These are phyloP conservation scores for Copsychus sechellarum DNA, from an alignment of 2,113 vertebrate species.

Conservation along the genomic window DNA sequence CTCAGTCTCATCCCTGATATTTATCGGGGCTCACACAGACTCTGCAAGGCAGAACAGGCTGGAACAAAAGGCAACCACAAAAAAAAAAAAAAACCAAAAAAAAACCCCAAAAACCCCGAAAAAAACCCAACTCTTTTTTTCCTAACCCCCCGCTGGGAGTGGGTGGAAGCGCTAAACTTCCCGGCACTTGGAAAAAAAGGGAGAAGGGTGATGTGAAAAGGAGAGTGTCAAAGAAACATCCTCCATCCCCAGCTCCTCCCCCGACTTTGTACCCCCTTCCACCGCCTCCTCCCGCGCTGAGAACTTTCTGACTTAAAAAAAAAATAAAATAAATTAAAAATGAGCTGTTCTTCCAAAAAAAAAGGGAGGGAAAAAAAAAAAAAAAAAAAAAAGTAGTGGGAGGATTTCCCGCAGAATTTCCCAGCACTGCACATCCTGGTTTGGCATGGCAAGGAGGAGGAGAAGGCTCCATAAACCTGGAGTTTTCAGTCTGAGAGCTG, in stretches of 20 bases:
- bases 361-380: neutral
- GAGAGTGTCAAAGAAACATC: neutral
- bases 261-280: neutral
- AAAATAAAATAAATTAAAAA: neutral
- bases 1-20: neutral
- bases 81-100: neutral
- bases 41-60: neutral
- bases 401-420: neutral
- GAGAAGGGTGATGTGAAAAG: neutral
- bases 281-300: neutral
- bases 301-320: neutral
- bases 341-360: neutral
- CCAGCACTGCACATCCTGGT: neutral
- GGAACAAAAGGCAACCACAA: neutral
- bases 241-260: slow-evolving; percentile 16
- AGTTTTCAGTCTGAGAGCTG: neutral
- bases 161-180: neutral
- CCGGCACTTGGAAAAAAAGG: neutral
- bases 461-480: neutral
- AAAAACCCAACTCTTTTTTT: neutral
- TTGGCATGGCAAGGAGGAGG: neutral
- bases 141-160: neutral
- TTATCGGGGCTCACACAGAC: neutral
- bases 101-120: neutral
- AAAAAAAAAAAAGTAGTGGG: neutral